Evolutionary conservation across 2,113 vertebrate species (phyloP).

Genomic region (Xiphophorus maculatus): DNA sequence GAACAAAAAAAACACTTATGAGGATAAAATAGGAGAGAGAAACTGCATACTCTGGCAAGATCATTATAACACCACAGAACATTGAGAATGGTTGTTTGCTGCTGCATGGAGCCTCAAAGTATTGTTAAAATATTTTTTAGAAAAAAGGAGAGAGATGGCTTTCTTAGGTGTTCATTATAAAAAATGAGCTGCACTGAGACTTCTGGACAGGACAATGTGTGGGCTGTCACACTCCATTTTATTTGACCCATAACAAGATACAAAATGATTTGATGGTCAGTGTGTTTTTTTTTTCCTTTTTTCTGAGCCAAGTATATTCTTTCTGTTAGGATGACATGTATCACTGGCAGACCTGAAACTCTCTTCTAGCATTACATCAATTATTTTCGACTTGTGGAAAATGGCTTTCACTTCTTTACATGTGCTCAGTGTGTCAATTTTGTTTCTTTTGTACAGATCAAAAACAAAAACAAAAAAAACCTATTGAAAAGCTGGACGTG

Average conservation of each 20-base stretch:
- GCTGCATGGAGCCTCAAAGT: not conserved
- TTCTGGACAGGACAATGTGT: slow-evolving; percentile 10
- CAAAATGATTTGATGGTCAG: slow-evolving; percentile 1
- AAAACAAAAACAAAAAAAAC: not conserved
- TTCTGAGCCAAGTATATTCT: not conserved
- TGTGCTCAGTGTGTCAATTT: not conserved
- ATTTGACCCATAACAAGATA: slow-evolving; percentile 12
- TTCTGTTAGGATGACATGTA: not conserved
- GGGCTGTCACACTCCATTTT: slow-evolving; percentile 15
- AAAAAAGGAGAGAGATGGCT: not conserved
- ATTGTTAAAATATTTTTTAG: not conserved
- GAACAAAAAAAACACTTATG: not conserved
- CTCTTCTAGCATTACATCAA: not conserved
- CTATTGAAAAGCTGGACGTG: slow-evolving; percentile 10
- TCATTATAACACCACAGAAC: not conserved
- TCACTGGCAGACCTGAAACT: not conserved
- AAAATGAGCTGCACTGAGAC: slow-evolving; percentile 13
- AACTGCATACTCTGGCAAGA: not conserved
- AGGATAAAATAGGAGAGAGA: not conserved
- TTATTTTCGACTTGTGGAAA: slow-evolving; percentile 4
- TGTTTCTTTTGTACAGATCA: not conserved
- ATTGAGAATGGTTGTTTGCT: too few species aligned
- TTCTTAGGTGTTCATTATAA: slow-evolving; percentile 6
- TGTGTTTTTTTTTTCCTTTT: slow-evolving; percentile 1
- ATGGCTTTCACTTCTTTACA: not conserved